phyloP scores from a whole-genome alignment of 2,113 vertebrate genomes.

The Zosterops hypoxanthus region DNA sequence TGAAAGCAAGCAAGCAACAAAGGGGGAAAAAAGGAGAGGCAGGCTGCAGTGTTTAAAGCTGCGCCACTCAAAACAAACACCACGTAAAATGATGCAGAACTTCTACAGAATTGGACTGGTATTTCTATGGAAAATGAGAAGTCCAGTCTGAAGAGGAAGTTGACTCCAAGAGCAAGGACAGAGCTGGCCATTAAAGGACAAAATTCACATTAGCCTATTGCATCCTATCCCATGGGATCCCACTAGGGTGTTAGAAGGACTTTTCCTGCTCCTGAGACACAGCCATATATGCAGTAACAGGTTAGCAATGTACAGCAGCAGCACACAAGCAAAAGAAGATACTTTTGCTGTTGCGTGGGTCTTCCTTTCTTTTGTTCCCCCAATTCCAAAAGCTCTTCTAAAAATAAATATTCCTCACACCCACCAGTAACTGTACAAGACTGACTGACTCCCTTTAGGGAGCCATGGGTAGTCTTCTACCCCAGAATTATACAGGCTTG shows the following conservation, averaged over 20 bases:
- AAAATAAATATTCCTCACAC: background rate
- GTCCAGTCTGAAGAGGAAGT: background rate
- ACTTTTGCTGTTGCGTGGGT: background rate
- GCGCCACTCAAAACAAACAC: background rate
- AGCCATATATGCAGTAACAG: background rate
- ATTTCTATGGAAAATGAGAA: background rate
- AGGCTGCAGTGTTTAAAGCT: background rate
- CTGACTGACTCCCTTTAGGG: background rate
- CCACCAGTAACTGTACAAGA: background rate
- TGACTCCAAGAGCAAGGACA: background rate
- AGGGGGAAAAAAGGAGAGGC: background rate
- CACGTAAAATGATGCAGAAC: slow-evolving; percentile 12
- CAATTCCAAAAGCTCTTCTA: background rate
- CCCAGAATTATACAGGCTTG: background rate
- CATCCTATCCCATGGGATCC: background rate
- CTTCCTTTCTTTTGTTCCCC: background rate
- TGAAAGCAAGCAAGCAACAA: background rate
- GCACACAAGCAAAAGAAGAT: background rate
- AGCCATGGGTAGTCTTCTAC: background rate
- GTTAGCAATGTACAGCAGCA: background rate
- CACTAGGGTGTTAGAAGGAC: background rate
- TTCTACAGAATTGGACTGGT: background rate
- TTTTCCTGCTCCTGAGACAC: background rate
- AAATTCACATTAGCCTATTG: background rate
- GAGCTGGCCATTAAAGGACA: background rate